Percentiles rank a stretch among this genome's conserved stretches.
These are phyloP conservation scores for Pristionchus exspectatus DNA, from an alignment of 2,888 invertebrate species.

Conservation along the genomic window DNA sequence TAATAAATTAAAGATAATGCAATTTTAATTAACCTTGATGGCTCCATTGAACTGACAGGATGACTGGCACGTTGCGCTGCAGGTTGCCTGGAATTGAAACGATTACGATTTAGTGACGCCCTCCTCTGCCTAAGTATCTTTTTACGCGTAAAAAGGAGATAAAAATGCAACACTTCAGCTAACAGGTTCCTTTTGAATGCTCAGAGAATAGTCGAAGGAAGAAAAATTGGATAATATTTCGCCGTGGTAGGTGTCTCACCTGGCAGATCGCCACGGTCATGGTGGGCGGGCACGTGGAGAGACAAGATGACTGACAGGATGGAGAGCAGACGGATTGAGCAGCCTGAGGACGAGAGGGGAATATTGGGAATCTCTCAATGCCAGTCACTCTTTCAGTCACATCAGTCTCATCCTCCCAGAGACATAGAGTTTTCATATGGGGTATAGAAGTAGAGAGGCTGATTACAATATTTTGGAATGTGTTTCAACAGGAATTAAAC, in stretches of 20 bases:
- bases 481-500: not conserved
- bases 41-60: conserved; percentile 38
- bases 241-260: not conserved
- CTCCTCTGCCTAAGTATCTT: too few relatives aligned
- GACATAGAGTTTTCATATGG: too few relatives aligned
- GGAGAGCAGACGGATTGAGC: conserved; percentile 18
- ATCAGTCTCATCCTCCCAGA: too few relatives aligned
- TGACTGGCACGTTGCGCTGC: conserved; percentile 18
- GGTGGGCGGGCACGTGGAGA: conserved; percentile 36
- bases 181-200: not conserved
- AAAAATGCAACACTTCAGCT: not conserved
- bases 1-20: not conserved
- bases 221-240: not conserved
- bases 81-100: conserved; percentile 17
- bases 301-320: conserved; percentile 3
- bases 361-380: too few relatives aligned
- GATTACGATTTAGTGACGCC: not conserved
- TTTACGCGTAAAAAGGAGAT: too few relatives aligned
- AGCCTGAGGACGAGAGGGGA: not conserved
- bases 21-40: not conserved
- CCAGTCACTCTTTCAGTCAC: too few relatives aligned
- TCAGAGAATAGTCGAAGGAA: not conserved
- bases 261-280: conserved; percentile 47
- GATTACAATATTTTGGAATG: too few relatives aligned
- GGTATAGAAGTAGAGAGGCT: too few relatives aligned